Percentiles rank a stretch among this genome's conserved stretches.
Evolutionary conservation across 2,113 vertebrate genomes (phyloP).

Genomic region (Hyaena hyaena): DNA sequence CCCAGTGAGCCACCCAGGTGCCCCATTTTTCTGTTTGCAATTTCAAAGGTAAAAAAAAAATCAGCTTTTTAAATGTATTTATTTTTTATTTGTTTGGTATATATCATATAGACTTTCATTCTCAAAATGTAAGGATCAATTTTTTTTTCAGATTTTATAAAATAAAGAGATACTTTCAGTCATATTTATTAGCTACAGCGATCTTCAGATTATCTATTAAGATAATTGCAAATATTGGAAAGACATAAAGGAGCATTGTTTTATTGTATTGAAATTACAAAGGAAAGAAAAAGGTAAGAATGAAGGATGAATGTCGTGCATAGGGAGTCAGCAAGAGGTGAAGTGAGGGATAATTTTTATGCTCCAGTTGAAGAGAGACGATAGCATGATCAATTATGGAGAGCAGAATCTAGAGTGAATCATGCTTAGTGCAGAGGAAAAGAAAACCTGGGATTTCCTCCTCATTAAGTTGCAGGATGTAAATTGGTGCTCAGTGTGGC

Average conservation of each 20-base stretch:
- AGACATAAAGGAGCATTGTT: background rate
- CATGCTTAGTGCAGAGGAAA: background rate
- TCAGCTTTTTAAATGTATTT: background rate
- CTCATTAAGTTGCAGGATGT: background rate
- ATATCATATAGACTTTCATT: background rate
- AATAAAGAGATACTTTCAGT: constrained; percentile 14
- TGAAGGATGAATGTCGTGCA: background rate
- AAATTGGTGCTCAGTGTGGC: background rate
- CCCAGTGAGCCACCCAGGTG: no score
- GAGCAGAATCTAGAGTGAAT: background rate
- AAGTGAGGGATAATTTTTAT: background rate
- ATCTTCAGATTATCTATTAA: background rate
- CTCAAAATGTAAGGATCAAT: constrained; percentile 8
- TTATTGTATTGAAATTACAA: constrained; percentile 16
- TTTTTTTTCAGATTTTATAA: background rate
- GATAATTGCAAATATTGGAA: background rate
- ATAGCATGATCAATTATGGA: background rate
- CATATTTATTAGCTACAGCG: background rate
- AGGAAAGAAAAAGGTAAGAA: background rate
- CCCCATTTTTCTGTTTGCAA: background rate
- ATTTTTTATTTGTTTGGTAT: background rate
- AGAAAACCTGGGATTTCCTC: background rate
- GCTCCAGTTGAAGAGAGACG: background rate
- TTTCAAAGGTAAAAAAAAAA: background rate
- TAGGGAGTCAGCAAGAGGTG: background rate